Evolutionary conservation across 64 coral and sea anemone species (phyloP).

Genomic region (Stichodactyla mertensii): DNA sequence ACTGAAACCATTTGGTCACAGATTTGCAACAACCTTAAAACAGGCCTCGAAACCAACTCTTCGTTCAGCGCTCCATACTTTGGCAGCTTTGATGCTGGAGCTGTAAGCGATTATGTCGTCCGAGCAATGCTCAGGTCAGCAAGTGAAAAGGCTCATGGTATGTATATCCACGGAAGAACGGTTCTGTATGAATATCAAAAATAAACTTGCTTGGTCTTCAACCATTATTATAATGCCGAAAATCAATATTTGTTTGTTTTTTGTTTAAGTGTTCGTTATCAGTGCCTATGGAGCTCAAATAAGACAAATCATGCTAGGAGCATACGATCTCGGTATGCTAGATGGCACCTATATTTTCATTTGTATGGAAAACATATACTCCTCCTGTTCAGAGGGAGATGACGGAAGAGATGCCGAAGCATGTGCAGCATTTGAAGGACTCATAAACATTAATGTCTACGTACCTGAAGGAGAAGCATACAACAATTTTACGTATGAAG

Average conservation of each 20-base stretch:
- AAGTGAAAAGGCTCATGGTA: slow-evolving; percentile 42
- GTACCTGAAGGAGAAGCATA: slow-evolving; percentile 45
- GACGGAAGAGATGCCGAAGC: slow-evolving; percentile 48
- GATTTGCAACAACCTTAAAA: slow-evolving; percentile 39
- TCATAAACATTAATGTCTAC: slow-evolving; percentile 65
- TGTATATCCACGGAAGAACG: neutral
- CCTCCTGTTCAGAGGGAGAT: slow-evolving; percentile 15
- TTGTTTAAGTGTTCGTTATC: slow-evolving; percentile 65
- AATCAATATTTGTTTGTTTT: neutral
- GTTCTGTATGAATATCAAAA: too few species aligned
- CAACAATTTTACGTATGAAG: slow-evolving; percentile 41
- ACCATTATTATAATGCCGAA: neutral
- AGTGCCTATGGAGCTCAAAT: slow-evolving; percentile 39
- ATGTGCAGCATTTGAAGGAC: slow-evolving; percentile 67
- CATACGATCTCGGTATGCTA: slow-evolving; percentile 55
- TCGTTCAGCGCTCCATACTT: slow-evolving; percentile 43
- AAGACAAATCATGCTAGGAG: slow-evolving; percentile 38
- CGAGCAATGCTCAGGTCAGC: slow-evolving; percentile 49
- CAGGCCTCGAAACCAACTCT: slow-evolving; percentile 21
- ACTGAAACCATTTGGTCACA: slow-evolving; percentile 46
- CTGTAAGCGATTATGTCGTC: slow-evolving; percentile 12
- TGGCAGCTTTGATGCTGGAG: slow-evolving; percentile 48
- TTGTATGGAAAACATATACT: slow-evolving; percentile 14
- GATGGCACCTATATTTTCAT: slow-evolving; percentile 54
- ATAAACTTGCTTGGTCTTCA: neutral